Conservation (phyloP, 2,797 vertebrate species). For the Nyctalus aviator region DNA sequence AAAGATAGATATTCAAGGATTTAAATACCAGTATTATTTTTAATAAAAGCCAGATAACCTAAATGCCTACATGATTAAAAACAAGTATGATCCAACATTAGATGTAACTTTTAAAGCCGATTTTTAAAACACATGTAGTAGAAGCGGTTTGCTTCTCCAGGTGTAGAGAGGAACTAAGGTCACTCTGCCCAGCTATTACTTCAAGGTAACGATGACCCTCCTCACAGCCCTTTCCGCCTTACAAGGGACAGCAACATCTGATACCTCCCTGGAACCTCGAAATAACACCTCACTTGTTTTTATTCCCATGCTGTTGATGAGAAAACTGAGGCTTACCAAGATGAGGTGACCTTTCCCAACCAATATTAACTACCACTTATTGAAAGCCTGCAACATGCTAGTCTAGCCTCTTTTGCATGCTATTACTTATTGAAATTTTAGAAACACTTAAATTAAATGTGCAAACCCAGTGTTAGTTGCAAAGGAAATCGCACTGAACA, state of each 20-base stretch:
- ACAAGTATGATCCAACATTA: neutral
- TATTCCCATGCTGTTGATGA: slow-evolving; percentile 11
- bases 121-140: slow-evolving; percentile 10
- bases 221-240: neutral
- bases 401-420: neutral
- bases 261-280: neutral
- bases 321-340: slow-evolving; percentile 43
- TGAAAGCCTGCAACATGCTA: neutral
- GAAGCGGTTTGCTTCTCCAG: neutral
- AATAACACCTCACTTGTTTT: neutral
- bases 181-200: neutral
- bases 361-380: neutral
- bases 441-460: slow-evolving; percentile 49
- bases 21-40: slow-evolving; percentile 63
- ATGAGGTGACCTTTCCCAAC: neutral
- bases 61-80: slow-evolving; percentile 56
- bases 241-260: neutral
- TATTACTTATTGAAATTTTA: slow-evolving; percentile 46
- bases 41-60: slow-evolving; percentile 42
- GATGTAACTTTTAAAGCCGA: neutral
- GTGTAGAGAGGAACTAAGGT: neutral
- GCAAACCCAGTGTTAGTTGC: slow-evolving; percentile 8
- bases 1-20: slow-evolving; percentile 32
- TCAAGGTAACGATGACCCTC: neutral
- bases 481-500: slow-evolving; percentile 34